Base-by-base conservation (phyloP, 2,888 invertebrate genomes). In the Conus canariensis region DNA sequence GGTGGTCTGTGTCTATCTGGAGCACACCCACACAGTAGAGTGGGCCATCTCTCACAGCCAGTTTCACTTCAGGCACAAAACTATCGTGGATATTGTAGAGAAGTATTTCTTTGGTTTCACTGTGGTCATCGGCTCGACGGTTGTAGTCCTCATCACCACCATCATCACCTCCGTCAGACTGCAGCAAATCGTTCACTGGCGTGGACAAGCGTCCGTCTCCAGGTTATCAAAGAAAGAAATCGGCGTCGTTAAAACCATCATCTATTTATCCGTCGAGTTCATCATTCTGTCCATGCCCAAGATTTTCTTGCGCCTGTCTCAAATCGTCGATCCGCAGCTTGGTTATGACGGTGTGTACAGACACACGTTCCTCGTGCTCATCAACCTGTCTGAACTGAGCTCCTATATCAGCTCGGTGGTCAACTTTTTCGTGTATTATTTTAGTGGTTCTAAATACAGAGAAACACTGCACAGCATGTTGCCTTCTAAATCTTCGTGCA, bases 391-490 rank as follows among this genome's bases (percentile, higher is more conserved):
- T 10, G 89, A 89, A 16, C 64, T 89, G 22, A 59, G 89, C 58
- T 89, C 89, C 58, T 85, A 83, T 58, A 10, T 58, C 19, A 83
- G 83, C 16, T 89, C 89, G 4, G 45, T 83, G 19, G 89, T 85
- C 14, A 89, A 89, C 58, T 89, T 89, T 16, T 56, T 89, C 12
- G 89, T 89, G n/a, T 89, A 89, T 58, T 89, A 85, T n/a, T 56
- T 67, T 56, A 70, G 30, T 22, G 85, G 89, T 10, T 70, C 89
- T 12, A 89, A 85, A n/a, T 89, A 70, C 59, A 83, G 89, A 67
- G 85, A 82, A 56, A 89, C 89, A 8, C 16, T 89, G 56, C 70
- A 85, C 56, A 25, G 58, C 14, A 14, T 89, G 67, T 22, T 83
- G 19, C 58, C 19, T 58, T 83, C 6, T 10, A 25, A 80, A 30